Evolutionary conservation across 2,113 vertebrate species (phyloP).

Genomic region (Asarcornis scutulata): DNA sequence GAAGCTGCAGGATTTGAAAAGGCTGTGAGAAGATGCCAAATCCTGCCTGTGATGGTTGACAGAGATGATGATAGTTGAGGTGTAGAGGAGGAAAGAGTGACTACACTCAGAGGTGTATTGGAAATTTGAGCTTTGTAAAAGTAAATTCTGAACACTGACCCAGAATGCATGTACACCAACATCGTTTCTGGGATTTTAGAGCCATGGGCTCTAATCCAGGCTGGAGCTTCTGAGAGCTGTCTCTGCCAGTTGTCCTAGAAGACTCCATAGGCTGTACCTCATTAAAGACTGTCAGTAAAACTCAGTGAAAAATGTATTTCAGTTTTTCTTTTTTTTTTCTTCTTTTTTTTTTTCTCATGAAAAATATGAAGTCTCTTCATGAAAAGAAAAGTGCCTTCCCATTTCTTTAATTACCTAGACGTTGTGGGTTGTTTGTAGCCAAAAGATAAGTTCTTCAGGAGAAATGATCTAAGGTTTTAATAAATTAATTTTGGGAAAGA

Average conservation of each 20-base stretch:
- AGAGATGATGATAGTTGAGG: background rate
- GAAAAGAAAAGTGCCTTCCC: background rate
- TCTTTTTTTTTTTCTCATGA: background rate
- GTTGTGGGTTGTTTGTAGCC: background rate
- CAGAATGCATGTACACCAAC: background rate
- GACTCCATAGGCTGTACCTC: background rate
- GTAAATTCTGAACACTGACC: background rate
- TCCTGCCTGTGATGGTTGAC: background rate
- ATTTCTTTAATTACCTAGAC: background rate
- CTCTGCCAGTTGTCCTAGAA: background rate
- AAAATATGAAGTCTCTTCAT: background rate
- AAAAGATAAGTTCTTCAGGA: constrained; percentile 22
- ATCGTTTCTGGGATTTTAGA: background rate
- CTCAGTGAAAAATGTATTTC: background rate
- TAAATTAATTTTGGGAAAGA: background rate
- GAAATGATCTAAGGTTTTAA: background rate
- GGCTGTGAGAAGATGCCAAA: background rate
- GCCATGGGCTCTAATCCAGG: background rate
- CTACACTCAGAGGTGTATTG: background rate
- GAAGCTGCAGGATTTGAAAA: accelerated
- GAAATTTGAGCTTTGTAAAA: background rate
- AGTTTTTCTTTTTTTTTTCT: background rate
- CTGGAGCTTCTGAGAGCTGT: background rate
- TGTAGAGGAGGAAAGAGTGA: background rate
- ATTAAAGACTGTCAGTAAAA: background rate